phyloP scores from a whole-genome alignment of 1,140 invertebrate species.

The Laodelphax striatellus region DNA sequence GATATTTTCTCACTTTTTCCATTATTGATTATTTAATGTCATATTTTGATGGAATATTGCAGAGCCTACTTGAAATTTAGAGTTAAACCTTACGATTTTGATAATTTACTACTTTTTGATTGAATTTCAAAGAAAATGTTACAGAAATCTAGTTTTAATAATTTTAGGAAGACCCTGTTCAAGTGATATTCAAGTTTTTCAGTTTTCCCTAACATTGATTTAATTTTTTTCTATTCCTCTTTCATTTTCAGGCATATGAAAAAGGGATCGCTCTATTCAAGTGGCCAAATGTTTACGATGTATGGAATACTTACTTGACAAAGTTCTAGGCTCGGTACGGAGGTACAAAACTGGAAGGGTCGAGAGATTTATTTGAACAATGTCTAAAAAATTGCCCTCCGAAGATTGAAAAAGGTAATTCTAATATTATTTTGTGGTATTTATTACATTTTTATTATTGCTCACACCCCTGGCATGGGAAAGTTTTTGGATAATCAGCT shows the following conservation, averaged over 20 bases:
- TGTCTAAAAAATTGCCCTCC: constrained; percentile 91
- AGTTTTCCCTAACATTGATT: too few species aligned
- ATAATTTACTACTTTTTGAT: too few species aligned
- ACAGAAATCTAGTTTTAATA: too few species aligned
- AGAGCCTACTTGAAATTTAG: too few species aligned
- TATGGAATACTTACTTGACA: constrained; percentile 97
- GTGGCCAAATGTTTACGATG: constrained; percentile 99
- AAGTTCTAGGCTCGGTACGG: constrained; percentile 96
- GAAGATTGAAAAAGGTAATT: constrained; percentile 80
- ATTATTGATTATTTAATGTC: too few species aligned
- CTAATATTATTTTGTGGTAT: not conserved
- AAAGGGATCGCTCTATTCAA: constrained; percentile 96
- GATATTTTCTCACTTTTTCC: too few species aligned
- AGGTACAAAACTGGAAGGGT: constrained; percentile 90
- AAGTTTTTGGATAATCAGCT: constrained; percentile 7
- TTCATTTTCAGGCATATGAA: constrained; percentile 70
- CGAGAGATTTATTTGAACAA: constrained; percentile 97
- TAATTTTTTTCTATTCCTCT: too few species aligned
- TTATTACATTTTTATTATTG: constrained; percentile 10
- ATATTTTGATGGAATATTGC: too few species aligned
- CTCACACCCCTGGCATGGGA: not conserved
- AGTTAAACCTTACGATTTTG: too few species aligned
- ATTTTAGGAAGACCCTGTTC: too few species aligned
- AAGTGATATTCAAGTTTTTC: too few species aligned
- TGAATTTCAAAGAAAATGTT: too few species aligned